Evolutionary conservation across 2,797 vertebrate genomes (phyloP).

Genomic region (Lates japonicus): DNA sequence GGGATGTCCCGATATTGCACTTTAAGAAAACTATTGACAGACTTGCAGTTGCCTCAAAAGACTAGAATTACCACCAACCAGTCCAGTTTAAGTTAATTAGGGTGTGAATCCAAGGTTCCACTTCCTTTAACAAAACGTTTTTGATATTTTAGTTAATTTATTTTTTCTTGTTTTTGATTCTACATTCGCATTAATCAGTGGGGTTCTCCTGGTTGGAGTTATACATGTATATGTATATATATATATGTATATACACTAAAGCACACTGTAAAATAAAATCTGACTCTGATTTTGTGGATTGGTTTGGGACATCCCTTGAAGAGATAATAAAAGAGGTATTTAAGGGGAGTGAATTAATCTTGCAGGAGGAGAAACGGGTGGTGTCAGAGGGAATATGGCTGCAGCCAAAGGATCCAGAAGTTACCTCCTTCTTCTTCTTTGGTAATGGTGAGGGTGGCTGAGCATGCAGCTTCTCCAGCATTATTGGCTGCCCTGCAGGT

Average conservation of each 20-base stretch:
- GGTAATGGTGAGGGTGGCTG: conserved; percentile 91
- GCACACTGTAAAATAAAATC: not conserved
- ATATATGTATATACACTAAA: no score
- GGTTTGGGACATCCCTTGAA: conserved; percentile 54
- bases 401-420: conserved; percentile 51
- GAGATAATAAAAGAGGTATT: not conserved
- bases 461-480: conserved; percentile 91
- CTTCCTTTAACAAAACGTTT: no score
- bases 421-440: conserved; percentile 90
- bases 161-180: no score
- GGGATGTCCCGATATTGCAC: conserved; percentile 47
- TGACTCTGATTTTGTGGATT: not conserved
- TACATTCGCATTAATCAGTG: no score
- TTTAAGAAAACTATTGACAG: not conserved
- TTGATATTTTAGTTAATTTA: no score
- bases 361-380: not conserved
- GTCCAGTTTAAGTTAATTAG: no score
- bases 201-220: no score
- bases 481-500: conserved; percentile 92
- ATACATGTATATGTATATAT: no score
- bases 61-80: no score
- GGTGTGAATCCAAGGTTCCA: no score
- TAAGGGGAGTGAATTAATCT: conserved; percentile 25
- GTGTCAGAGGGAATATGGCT: conserved; percentile 16
- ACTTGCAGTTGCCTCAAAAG: no score